Conservation (phyloP, 2,888 invertebrate species). For the Meta bourneti region DNA sequence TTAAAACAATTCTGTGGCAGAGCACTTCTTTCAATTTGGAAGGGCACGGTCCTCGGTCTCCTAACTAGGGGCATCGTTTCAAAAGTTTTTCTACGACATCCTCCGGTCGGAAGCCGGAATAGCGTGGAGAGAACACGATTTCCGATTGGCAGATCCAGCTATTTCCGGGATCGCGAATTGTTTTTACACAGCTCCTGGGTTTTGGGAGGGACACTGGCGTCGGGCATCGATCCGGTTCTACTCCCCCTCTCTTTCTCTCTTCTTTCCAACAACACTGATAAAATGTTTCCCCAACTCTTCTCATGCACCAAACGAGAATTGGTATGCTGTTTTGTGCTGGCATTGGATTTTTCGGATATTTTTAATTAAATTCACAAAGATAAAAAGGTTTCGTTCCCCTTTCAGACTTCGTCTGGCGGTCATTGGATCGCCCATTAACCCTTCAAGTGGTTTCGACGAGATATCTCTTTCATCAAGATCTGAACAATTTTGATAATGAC, state of each 20-base stretch:
- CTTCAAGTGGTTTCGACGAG: too few relatives aligned
- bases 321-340: not conserved
- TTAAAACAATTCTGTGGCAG: constrained; percentile 9
- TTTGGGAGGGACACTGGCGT: not conserved
- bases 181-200: constrained; percentile 27
- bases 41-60: too few relatives aligned
- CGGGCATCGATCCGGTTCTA: constrained; percentile 11
- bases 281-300: not conserved
- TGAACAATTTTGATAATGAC: too few relatives aligned
- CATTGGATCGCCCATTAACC: not conserved
- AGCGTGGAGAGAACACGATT: constrained; percentile 43
- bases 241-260: not conserved
- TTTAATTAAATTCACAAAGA: not conserved
- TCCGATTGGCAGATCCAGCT: constrained; percentile 53
- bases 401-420: not conserved
- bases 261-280: not conserved
- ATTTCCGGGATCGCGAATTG: constrained; percentile 64
- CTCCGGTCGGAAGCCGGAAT: constrained; percentile 37
- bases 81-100: constrained; percentile 40
- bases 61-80: not conserved
- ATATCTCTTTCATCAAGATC: too few relatives aligned
- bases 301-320: not conserved
- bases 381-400: not conserved
- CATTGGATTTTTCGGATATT: not conserved
- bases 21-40: not conserved